Evolutionary conservation across 2,888 invertebrate genomes (phyloP).

Genomic region (Fragum sueziense): DNA sequence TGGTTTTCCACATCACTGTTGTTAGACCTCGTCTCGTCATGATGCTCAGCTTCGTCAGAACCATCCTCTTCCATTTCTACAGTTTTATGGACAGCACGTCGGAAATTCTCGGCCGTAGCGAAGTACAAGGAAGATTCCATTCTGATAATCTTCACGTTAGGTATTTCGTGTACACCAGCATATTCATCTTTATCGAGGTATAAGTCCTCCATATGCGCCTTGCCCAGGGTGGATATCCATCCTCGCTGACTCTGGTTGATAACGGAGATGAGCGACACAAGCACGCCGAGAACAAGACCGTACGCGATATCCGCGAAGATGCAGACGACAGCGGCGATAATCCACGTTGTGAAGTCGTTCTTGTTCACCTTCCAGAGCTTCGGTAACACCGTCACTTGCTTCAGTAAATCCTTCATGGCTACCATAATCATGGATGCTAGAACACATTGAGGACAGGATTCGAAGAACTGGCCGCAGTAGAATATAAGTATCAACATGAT

Average conservation of each 20-base stretch:
- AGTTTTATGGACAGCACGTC: slow-evolving; percentile 69
- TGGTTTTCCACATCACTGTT: slow-evolving; percentile 5
- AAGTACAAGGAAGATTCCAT: slow-evolving; percentile 79
- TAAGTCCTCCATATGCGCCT: slow-evolving; percentile 63
- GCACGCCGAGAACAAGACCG: slow-evolving; percentile 75
- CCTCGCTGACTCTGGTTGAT: slow-evolving; percentile 74
- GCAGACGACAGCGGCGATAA: slow-evolving; percentile 60
- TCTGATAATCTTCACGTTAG: slow-evolving; percentile 75
- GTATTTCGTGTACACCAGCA: slow-evolving; percentile 68
- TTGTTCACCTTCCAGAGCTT: slow-evolving; percentile 90
- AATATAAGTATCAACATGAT: slow-evolving; percentile 74
- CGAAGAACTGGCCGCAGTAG: slow-evolving; percentile 74
- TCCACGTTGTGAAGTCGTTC: slow-evolving; percentile 86
- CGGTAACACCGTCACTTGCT: slow-evolving; percentile 87
- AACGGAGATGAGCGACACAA: slow-evolving; percentile 70
- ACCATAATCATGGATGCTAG: slow-evolving; percentile 83
- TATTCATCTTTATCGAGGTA: slow-evolving; percentile 67
- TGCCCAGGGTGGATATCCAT: slow-evolving; percentile 69
- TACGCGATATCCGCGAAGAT: slow-evolving; percentile 76
- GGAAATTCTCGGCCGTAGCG: slow-evolving; percentile 78
- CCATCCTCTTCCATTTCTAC: slow-evolving; percentile 62
- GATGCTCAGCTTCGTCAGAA: not conserved
- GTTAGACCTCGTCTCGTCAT: not conserved
- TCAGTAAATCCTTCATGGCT: slow-evolving; percentile 82
- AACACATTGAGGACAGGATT: slow-evolving; percentile 75